A percentile compares a stretch with the other conserved stretches of the same genome.
Evolutionary conservation across 1,140 invertebrate species (phyloP).

Genomic region (Gryllus bimaculatus): DNA sequence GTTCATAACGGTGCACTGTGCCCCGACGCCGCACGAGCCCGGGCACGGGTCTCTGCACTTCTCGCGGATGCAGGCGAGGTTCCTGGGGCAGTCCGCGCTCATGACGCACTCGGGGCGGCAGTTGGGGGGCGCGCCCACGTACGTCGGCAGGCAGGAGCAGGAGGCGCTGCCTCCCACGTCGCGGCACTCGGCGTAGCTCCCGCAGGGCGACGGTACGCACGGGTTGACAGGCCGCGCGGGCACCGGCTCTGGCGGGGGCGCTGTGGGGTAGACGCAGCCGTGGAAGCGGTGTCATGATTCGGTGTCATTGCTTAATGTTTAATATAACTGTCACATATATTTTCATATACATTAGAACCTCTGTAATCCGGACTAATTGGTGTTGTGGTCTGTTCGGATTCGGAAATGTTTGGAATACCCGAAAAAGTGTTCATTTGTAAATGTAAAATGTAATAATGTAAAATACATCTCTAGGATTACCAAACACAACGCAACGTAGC

Average conservation of each 20-base stretch:
- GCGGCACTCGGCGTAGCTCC: conserved; percentile 45
- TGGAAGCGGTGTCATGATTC: no score
- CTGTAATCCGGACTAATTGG: no score
- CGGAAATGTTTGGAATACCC: no score
- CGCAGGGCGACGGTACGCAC: conserved; percentile 46
- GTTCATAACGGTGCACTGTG: conserved; percentile 45
- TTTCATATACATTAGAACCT: no score
- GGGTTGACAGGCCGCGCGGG: conserved; percentile 29
- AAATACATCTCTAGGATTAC: no score
- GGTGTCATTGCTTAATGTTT: no score
- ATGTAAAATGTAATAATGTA: no score
- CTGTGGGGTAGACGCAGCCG: conserved; percentile 19
- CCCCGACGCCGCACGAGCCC: conserved; percentile 59
- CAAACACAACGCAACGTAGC: no score
- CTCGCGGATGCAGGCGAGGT: conserved; percentile 58
- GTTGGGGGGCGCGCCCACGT: conserved; percentile 55
- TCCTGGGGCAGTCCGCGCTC: conserved; percentile 61
- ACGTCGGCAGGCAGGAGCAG: conserved; percentile 45
- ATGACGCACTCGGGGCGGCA: conserved; percentile 62
- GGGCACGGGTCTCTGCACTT: conserved; percentile 64
- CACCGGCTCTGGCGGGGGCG: conserved; percentile 21
- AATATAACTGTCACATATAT: no score
- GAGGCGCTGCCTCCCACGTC: conserved; percentile 39
- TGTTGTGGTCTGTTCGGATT: no score
- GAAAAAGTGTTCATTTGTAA: no score